These are phyloP conservation scores for Aphyosemion australe DNA, from an alignment of 2,113 vertebrate species.

Conservation along the genomic window DNA sequence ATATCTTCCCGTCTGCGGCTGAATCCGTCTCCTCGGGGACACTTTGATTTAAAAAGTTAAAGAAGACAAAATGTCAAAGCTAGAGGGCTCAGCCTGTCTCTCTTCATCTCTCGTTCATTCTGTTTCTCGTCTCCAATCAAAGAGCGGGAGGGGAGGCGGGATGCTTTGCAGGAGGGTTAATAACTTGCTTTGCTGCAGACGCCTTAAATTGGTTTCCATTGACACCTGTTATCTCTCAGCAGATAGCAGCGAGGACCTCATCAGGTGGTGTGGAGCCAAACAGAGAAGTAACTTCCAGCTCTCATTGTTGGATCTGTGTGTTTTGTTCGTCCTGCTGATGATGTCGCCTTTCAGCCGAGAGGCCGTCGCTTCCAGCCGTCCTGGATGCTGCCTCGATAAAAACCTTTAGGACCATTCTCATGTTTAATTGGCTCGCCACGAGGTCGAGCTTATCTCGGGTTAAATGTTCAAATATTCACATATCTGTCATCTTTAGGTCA, in stretches of 20 bases:
- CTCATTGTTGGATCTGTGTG: slow-evolving; percentile 13
- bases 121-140: not conserved
- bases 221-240: slow-evolving; percentile 71
- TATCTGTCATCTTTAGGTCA: slow-evolving; percentile 35
- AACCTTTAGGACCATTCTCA: slow-evolving; percentile 12
- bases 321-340: slow-evolving; percentile 20
- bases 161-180: slow-evolving; percentile 65
- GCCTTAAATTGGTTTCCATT: slow-evolving; percentile 74
- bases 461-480: slow-evolving; percentile 47
- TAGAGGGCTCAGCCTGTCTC: slow-evolving; percentile 4
- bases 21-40: slow-evolving; percentile 1
- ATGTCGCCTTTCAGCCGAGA: not conserved
- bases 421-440: slow-evolving; percentile 47
- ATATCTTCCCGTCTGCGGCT: not conserved
- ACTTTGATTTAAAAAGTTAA: slow-evolving; percentile 8
- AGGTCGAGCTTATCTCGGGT: slow-evolving; percentile 47
- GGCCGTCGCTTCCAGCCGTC: not conserved
- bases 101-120: slow-evolving; percentile 4
- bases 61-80: slow-evolving; percentile 33
- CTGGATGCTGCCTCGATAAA: slow-evolving; percentile 48
- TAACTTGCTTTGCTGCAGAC: slow-evolving; percentile 71
- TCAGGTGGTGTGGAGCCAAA: slow-evolving; percentile 52
- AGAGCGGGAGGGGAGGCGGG: slow-evolving; percentile 7
- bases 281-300: slow-evolving; percentile 12
- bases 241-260: slow-evolving; percentile 70